Percentiles rank a stretch among this genome's conserved stretches.
Evolutionary conservation across 2,888 invertebrate species (phyloP).

Genomic region (Scaptomyza caliginosa): DNA sequence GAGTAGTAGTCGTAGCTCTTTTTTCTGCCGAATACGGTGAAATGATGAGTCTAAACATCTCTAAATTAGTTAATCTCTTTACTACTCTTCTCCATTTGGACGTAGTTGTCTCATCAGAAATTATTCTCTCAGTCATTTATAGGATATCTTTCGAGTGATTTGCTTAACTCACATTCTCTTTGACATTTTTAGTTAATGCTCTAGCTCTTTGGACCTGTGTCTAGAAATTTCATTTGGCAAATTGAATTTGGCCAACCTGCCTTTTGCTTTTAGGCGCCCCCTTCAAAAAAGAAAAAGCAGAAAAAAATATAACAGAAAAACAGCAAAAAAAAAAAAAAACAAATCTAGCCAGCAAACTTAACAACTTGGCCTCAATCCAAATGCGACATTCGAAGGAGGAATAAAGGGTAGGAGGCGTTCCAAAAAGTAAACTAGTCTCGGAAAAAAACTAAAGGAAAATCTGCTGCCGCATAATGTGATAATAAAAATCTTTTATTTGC

Average conservation of each 20-base stretch:
- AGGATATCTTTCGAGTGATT: slow-evolving; percentile 15
- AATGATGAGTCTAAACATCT: too few relatives aligned
- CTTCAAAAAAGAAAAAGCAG: too few relatives aligned
- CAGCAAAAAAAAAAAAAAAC: neutral
- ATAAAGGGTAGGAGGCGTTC: neutral
- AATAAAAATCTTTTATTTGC: slow-evolving; percentile 78
- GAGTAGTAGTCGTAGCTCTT: too few relatives aligned
- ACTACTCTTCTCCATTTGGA: too few relatives aligned
- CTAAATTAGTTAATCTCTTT: neutral
- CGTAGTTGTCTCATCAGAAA: neutral
- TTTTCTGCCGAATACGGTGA: too few relatives aligned
- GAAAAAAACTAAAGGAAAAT: slow-evolving; percentile 47
- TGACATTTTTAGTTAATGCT: slow-evolving; percentile 20
- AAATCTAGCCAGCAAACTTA: slow-evolving; percentile 36
- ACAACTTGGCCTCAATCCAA: slow-evolving; percentile 64
- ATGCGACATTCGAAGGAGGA: slow-evolving; percentile 25
- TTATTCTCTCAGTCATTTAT: neutral
- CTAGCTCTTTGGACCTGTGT: slow-evolving; percentile 37
- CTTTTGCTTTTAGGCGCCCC: slow-evolving; percentile 45
- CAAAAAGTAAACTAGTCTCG: slow-evolving; percentile 40
- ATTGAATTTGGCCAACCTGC: slow-evolving; percentile 74
- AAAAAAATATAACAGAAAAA: too few relatives aligned
- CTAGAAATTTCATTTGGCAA: slow-evolving; percentile 70
- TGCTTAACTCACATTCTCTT: neutral
- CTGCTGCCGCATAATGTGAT: slow-evolving; percentile 78